Percentiles rank a stretch among this genome's conserved stretches.
phyloP scores from a whole-genome alignment of 2,113 vertebrate species.

The Megaleporinus macrocephalus region DNA sequence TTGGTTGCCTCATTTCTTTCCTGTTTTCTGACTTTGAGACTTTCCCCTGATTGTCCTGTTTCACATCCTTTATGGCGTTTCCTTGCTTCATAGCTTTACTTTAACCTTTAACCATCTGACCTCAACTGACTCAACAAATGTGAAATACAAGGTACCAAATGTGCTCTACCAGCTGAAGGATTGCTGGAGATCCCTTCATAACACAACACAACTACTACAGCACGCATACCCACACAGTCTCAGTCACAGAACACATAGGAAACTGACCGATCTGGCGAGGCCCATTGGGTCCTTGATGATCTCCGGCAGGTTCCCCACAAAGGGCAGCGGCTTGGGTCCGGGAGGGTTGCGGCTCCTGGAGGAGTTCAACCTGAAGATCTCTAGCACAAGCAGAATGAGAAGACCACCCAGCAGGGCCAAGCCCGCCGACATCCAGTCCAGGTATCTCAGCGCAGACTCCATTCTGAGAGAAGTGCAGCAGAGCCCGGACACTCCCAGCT shows the following conservation, averaged over 20 bases:
- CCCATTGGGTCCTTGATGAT: constrained; percentile 33
- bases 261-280: constrained; percentile 34
- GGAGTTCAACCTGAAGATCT: constrained; percentile 45
- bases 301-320: constrained; percentile 41
- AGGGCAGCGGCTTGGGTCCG: constrained; percentile 49
- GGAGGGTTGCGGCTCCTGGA: constrained; percentile 33
- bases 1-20: too few relatives aligned
- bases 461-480: not conserved
- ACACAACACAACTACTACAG: too few relatives aligned
- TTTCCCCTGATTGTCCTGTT: too few relatives aligned
- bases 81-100: too few relatives aligned
- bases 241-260: not conserved
- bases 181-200: too few relatives aligned
- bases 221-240: too few relatives aligned
- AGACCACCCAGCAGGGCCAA: constrained; percentile 19
- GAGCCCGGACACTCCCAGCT: not conserved
- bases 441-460: not conserved
- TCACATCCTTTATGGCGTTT: too few relatives aligned
- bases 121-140: too few relatives aligned
- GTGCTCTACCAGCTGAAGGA: too few relatives aligned
- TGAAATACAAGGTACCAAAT: too few relatives aligned
- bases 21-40: too few relatives aligned
- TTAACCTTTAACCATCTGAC: too few relatives aligned
- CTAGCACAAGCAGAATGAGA: constrained; percentile 40
- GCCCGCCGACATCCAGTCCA: constrained; percentile 9